Evolutionary conservation across 2,797 vertebrate genomes (phyloP).

Genomic region (Spinus pinus): DNA sequence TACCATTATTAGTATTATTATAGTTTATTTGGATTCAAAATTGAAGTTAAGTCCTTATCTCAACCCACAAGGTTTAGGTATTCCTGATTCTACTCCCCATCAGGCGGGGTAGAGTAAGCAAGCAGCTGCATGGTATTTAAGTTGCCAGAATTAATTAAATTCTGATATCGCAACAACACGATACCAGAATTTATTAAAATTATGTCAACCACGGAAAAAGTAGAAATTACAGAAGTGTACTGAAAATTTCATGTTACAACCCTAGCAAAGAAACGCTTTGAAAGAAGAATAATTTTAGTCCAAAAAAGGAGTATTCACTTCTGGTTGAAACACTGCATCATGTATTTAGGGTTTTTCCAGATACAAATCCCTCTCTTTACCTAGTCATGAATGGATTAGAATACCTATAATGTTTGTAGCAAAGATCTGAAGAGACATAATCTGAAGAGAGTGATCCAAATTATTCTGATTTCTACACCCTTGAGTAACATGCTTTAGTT

Average conservation of each 20-base stretch:
- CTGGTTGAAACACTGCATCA: not conserved
- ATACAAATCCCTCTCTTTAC: not conserved
- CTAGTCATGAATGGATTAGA: not conserved
- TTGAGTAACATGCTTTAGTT: not conserved
- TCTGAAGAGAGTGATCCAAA: not conserved
- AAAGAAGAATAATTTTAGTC: not conserved
- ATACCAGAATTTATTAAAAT: not conserved
- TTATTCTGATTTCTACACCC: not conserved
- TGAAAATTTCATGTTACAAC: not conserved
- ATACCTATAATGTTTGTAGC: not conserved
- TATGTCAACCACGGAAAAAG: not conserved
- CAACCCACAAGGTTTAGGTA: not conserved
- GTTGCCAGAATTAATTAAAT: not conserved
- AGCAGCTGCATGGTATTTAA: not conserved
- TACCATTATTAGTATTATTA: not conserved
- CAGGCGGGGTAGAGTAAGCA: not conserved
- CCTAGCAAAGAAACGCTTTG: not conserved
- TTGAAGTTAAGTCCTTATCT: not conserved
- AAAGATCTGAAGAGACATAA: not conserved
- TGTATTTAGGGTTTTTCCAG: not conserved
- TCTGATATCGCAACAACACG: rapidly evolving
- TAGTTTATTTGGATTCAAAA: not conserved
- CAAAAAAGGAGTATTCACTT: not conserved
- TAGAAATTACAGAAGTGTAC: not conserved
- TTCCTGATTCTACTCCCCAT: not conserved